These are phyloP conservation scores for Paedocypris micromegethes DNA, from an alignment of 2,797 vertebrate genomes.

Conservation along the genomic window DNA sequence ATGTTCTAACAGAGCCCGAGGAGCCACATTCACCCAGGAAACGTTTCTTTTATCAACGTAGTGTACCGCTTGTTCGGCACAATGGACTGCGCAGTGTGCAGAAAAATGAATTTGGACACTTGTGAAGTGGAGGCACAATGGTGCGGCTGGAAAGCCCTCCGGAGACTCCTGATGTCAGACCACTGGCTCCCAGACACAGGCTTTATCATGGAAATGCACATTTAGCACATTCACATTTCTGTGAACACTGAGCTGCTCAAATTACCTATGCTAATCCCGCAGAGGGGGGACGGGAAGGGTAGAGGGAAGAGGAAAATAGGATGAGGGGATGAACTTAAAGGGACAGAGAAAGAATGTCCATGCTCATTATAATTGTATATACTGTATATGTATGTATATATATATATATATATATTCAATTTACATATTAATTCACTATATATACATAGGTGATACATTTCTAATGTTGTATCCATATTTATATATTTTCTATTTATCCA, in stretches of 20 bases:
- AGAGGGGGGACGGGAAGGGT: conserved; percentile 1
- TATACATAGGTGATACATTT: too few relatives aligned
- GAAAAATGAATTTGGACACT: conserved; percentile 26
- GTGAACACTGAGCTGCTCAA: conserved; percentile 23
- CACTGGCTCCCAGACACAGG: conserved; percentile 2
- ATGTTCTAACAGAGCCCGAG: conserved; percentile 7
- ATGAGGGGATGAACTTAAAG: conserved; percentile 8
- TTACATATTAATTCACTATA: too few relatives aligned
- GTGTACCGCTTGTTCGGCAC: conserved; percentile 14
- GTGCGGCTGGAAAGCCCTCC: neutral
- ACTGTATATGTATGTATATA: too few relatives aligned
- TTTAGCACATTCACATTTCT: conserved; percentile 35
- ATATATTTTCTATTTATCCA: too few relatives aligned
- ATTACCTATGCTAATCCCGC: conserved; percentile 40
- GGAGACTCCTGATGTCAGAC: conserved; percentile 10
- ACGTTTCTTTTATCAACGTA: conserved; percentile 5
- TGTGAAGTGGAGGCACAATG: conserved; percentile 20
- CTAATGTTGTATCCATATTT: too few relatives aligned
- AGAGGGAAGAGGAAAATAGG: neutral
- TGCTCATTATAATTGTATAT: too few relatives aligned
- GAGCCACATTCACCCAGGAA: conserved; percentile 23
- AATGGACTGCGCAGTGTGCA: conserved; percentile 14
- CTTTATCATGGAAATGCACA: conserved; percentile 42
- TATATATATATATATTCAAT: too few relatives aligned
- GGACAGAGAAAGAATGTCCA: neutral